Evolutionary conservation across 2,888 invertebrate species (phyloP), one percentile per base, ranked within the genome.

Genomic region (Eupithecia dodoneata): DNA sequence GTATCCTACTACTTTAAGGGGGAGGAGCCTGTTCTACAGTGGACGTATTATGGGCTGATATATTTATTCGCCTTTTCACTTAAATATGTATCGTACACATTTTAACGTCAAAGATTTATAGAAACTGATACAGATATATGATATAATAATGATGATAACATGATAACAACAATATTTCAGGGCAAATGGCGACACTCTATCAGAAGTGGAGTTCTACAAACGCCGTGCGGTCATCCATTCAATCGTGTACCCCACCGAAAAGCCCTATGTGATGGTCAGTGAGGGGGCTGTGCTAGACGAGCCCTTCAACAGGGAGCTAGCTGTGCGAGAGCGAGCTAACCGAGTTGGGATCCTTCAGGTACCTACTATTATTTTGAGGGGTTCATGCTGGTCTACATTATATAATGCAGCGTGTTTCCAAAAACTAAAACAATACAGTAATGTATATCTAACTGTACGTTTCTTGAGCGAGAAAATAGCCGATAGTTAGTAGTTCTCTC

Each of bases 281-380:
- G 96, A 96, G 82, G 96, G 96, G 3, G 87, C 96, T 71, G 87
- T 90, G 5, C 85, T 95, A 0, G 90, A 87, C 0, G 97, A 97
- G 85, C 96, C 96, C 0, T 96, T 98, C 71, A 95, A 97, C 72
- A 91, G 95, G 71, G 97, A 97, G 83, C 91, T 98, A 78, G 97
- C 97, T 5, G 87, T 96, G 2, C 96, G 98, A 44, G 98, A 98
- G 89, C 93, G 96, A 72, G 95, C 96, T 0, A 98, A 98, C 87
- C 95, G 97, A 85, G 95, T 96, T 79, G 97, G 97, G 47, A 96
- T 96, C 79, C 88, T 98, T 82, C 97, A 97, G 88, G 97, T 97
- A 85, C n/a, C n/a, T n/a, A n/a, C 49, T 45, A n/a, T 7, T 66
- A 3, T 59, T n/a, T 6, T 44, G n/a, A n/a, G n/a, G n/a, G n/a